phyloP scores from a whole-genome alignment of 1,140 invertebrate species.

The Calephelis nemesis region DNA sequence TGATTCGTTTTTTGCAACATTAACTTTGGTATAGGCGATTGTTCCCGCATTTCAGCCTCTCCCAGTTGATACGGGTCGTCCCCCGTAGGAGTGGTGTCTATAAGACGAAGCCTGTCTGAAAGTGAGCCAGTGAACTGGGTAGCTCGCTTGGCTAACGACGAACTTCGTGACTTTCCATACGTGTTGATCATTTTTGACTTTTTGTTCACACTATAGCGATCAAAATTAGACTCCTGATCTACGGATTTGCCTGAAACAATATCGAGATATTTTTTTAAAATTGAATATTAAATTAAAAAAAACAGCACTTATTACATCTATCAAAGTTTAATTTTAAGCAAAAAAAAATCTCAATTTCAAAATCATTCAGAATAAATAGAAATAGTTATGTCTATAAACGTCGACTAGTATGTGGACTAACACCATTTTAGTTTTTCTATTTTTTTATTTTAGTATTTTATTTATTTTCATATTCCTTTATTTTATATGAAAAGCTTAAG shows the following conservation, averaged over 20 bases:
- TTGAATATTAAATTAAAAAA: no score
- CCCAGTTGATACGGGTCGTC: conserved; percentile 69
- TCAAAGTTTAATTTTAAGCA: no score
- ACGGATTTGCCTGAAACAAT: conserved; percentile 35
- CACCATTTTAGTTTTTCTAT: no score
- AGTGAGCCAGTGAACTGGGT: conserved; percentile 54
- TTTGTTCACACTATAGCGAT: conserved; percentile 54
- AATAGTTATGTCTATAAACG: no score
- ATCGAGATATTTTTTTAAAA: neutral
- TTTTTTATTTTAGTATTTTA: no score
- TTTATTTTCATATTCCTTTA: no score
- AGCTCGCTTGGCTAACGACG: conserved; percentile 38
- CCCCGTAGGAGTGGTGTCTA: conserved; percentile 66
- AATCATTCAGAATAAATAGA: no score
- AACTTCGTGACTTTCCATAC: conserved; percentile 48
- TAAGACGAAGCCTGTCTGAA: conserved; percentile 58
- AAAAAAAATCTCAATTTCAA: no score
- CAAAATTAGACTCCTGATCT: conserved; percentile 24
- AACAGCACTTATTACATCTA: no score
- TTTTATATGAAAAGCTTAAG: no score
- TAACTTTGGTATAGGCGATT: conserved; percentile 66
- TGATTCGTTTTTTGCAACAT: conserved; percentile 66
- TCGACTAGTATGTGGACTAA: no score
- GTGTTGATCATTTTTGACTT: conserved; percentile 66
- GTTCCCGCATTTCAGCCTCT: conserved; percentile 65